Evolutionary conservation across 37 sponge, comb jelly and placozoan species (phyloP), one percentile per base, ranked within the genome.

Genomic region (Axinella damicornis): DNA sequence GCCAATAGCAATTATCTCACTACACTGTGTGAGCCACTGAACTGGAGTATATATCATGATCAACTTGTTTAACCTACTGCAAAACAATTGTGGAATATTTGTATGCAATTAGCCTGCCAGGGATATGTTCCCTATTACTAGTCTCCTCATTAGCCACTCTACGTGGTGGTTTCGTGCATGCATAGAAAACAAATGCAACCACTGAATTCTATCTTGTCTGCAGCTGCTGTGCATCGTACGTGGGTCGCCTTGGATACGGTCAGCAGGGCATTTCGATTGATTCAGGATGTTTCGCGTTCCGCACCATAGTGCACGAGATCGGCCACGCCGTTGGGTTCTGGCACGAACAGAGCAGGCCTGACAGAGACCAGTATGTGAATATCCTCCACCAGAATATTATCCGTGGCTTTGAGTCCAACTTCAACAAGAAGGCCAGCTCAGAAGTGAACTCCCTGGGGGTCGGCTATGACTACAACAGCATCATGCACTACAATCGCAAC

Each of bases 401-500:
- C 0, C 69, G 46, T 46, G 73, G 74, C 1, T 65, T 53, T 19
- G 55, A 52, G 25, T 14, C n/a, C 18, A 93, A 93, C 69, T 93
- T 93, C 39, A 2, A 57, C 1, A 74, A 69, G 59, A 65, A 58
- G 55, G 12, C 5, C 21, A 9, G 28, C 33, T 64, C 57, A n/a
- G 16, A 64, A 16, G 80, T 91, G 0, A 33, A 95, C 56, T 88
- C 89, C 14, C 34, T 72, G 30, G 95, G 95, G 25, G 80, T 95
- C 1, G 68, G 83, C 6, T 94, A 94, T 38, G 95, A 94, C 56
- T 90, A 86, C 83, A 94, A 90, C 69, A 90, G 92, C 30, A 86
- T 95, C 69, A 95, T 95, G 95, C 95, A 95, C 64, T 95, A 95
- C 62, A 28, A 65, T 61, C 30, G 39, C 5, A 28, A 58, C 22